Conservation (phyloP, 2,888 invertebrate species). For the Tachina grossa region DNA sequence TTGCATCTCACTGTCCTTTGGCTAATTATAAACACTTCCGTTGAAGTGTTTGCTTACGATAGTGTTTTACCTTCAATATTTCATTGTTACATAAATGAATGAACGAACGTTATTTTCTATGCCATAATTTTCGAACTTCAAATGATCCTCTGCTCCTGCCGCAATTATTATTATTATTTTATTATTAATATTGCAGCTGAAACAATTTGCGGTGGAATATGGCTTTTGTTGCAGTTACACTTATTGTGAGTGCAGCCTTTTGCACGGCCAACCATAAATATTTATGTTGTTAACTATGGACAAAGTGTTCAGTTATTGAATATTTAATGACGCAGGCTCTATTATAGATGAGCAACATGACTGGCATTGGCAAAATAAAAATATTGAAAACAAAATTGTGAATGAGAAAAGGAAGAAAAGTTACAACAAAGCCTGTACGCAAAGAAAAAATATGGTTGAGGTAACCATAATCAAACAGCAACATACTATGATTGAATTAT, state of each 20-base stretch:
- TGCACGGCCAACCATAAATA: conserved; percentile 14
- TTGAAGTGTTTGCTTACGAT: background rate
- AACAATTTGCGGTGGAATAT: background rate
- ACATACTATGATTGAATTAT: too few relatives aligned
- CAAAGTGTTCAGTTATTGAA: conserved; percentile 21
- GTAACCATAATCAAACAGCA: too few relatives aligned
- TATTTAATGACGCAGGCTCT: background rate
- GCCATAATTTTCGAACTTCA: conserved; percentile 11
- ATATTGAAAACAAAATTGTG: background rate
- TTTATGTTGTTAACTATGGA: conserved; percentile 25
- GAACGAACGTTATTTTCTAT: conserved; percentile 25
- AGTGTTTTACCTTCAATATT: background rate
- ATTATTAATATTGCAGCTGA: background rate
- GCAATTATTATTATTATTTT: background rate
- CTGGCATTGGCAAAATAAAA: background rate
- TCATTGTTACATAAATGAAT: conserved; percentile 28
- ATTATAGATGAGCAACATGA: background rate
- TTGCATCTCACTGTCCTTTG: conserved; percentile 4
- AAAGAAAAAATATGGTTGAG: too few relatives aligned
- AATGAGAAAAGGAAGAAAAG: background rate
- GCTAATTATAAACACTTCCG: background rate
- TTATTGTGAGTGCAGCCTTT: background rate
- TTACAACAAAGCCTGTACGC: background rate
- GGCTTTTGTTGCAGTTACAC: background rate
- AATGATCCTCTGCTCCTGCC: background rate